Evolutionary conservation across 2,888 invertebrate species (phyloP).

Genomic region (Lepidochrysops patricia): DNA sequence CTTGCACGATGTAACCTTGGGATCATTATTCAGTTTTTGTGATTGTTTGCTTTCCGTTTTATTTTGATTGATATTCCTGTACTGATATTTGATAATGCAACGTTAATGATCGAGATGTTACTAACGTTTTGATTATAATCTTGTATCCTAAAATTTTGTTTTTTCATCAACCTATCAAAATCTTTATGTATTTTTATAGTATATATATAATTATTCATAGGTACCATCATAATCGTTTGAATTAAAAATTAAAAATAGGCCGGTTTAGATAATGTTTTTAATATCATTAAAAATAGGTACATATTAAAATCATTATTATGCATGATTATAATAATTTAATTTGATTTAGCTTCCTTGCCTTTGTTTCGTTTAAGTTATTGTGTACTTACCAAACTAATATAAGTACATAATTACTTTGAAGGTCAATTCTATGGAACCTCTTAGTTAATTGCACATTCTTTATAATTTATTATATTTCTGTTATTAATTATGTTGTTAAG

Average conservation of each 20-base stretch:
- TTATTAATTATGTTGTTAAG: background rate
- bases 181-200: background rate
- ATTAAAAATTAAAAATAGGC: no score
- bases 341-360: background rate
- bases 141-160: background rate
- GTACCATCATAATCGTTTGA: no score
- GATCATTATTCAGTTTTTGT: constrained; percentile 20
- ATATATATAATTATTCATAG: no score
- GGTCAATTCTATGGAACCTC: background rate
- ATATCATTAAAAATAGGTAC: no score
- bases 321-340: background rate
- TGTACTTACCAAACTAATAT: background rate
- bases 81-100: background rate
- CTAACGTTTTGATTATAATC: background rate
- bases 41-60: constrained; percentile 12
- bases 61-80: constrained; percentile 10
- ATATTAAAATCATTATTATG: no score
- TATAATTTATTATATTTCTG: background rate
- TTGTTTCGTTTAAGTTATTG: background rate
- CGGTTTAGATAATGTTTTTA: no score
- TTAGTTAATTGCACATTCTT: background rate
- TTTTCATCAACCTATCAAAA: background rate
- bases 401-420: constrained; percentile 3
- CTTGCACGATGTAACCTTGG: constrained; percentile 29
- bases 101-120: background rate